phyloP scores from a whole-genome alignment of 2,888 invertebrate genomes.

The Andrena chrysosceles region DNA sequence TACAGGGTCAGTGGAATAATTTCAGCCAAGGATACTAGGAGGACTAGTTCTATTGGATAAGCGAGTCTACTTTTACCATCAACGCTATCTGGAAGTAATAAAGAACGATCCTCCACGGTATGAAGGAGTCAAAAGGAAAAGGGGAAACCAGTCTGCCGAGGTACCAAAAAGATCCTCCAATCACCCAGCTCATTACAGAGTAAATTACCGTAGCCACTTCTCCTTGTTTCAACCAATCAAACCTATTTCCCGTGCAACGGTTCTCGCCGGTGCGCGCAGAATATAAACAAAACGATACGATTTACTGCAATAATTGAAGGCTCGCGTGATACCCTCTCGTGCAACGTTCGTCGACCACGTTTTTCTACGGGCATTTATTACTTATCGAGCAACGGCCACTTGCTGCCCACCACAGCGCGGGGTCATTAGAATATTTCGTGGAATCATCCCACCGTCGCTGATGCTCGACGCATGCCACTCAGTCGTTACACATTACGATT shows the following conservation, averaged over 20 bases:
- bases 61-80: not conserved
- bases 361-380: conserved; percentile 4
- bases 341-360: not conserved
- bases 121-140: not conserved
- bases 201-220: conserved; percentile 20
- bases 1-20: too few relatives aligned
- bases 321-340: conserved; percentile 33
- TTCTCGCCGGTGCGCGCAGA: not conserved
- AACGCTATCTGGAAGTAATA: not conserved
- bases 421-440: conserved; percentile 14
- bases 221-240: conserved; percentile 27
- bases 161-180: conserved; percentile 13
- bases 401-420: not conserved
- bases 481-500: not conserved
- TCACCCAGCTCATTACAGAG: conserved; percentile 21
- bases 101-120: not conserved
- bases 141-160: not conserved
- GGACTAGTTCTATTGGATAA: too few relatives aligned
- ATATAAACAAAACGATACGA: conserved; percentile 31
- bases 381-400: conserved; percentile 28
- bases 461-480: not conserved
- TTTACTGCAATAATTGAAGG: conserved; percentile 22
- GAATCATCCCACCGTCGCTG: not conserved
- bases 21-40: too few relatives aligned
- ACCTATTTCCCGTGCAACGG: conserved; percentile 26